Base-by-base conservation (phyloP, 2,888 invertebrate species). In the Zygothrica quintamaculata region DNA sequence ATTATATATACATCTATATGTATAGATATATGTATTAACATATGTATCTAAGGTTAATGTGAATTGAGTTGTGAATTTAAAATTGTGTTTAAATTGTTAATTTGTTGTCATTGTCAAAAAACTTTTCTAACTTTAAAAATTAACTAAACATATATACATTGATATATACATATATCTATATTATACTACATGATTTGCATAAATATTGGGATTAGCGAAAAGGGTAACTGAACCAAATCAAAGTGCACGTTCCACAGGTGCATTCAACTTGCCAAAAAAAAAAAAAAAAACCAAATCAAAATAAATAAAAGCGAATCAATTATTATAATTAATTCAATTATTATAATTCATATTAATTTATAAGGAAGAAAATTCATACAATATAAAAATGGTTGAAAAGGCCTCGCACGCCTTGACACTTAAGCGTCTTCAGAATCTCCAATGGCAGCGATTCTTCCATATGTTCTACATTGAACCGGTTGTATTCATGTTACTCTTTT, bases 381-480 rank as follows among this genome's bases (percentile, higher is more conserved):
- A 16, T 6, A 0, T 13, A 16, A 68, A 75, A 66, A 89, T 89
- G 89, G 85, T 89, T 1, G 77, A 87, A 58, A 85, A 77, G 50
- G 60, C 64, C 34, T 52, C 75, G 4, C 56, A 55, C 12, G 52
- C 51, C 37, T 68, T 74, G 26, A 70, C 75, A n/a, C 36, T 87
- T 11, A 69, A 73, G 29, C 70, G 70, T n/a, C 52, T 89, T 0
- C 76, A 74, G 31, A 70, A 65, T 25, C 29, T 87, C 26, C 77
- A 86, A 74, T 89, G 88, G 88, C 58, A 59, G 2, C 78, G 76
- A 15, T 75, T 88, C 9, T 89, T 89, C 39, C 65, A 88, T 48
- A 87, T 89, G 89, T 88, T 85, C 58, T 89, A 89, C 68, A 74
- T 89, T 8, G 90, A 91, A 77, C 90, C 90, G 29, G 84, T 89